Evolutionary conservation across 1,140 invertebrate species (phyloP), one percentile per base, ranked within the genome.

Genomic region (Nasonia longicornis): DNA sequence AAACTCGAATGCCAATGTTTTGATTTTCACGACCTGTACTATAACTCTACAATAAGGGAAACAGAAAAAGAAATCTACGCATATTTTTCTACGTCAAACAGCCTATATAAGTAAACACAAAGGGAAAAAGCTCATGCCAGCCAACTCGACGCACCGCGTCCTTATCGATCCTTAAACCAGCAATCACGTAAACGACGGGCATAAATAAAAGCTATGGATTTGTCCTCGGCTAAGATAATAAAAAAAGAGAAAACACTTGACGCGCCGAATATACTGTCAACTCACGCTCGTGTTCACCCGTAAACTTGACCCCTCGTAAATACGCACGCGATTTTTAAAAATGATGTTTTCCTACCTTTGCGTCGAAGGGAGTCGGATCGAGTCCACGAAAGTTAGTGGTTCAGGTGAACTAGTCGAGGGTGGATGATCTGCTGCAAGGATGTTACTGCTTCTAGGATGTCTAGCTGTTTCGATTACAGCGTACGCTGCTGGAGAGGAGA

Each of bases 141-240:
- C 48, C 64, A 48, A 38, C 35, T 45, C 8, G 1, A 31, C 20
- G 14, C 31, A 16, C 2, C 20, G 2, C 45, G 14, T 52, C 31
- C 16, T 78, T 70, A 35, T 78, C 76, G 45, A 78, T 70, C 20
- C n/a, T 58, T 38, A 14, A 67, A 70, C 66, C 29, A 67, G 66
- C 45, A 70, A 78, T 70, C 14, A 78, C 1, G 35, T 48, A 78
- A 78, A 58, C 8, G 66, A 70, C 20, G 16, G 52, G 42, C 58
- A 66, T 11, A 79, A 26, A 79, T 31, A 79, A 58, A 72, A 58
- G 72, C 31, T 22, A 20, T 45, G 58, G 58, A n/a, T 48, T 20
- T 58, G 20, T 45, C 11, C 22, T 52, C 1, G 6, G 52, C 58
- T 63, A 79, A 71, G 26, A 72, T 35, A 38, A 52, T 48, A 72